Evolutionary conservation across 1,140 invertebrate species (phyloP).

Genomic region (Drosophila mojavensis): DNA sequence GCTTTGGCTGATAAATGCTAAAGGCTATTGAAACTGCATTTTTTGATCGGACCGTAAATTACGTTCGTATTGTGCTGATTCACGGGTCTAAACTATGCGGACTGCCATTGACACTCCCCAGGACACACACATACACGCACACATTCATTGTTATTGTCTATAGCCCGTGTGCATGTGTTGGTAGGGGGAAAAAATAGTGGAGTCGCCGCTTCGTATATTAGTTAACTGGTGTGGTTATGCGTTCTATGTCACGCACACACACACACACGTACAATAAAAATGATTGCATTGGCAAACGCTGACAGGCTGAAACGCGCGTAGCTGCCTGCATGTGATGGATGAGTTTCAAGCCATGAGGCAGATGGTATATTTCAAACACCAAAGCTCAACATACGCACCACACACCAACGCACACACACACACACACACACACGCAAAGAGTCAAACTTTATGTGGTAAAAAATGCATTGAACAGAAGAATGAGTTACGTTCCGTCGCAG

Average conservation of each 20-base stretch:
- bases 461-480: conserved; percentile 69
- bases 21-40: conserved; percentile 57
- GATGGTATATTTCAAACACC: conserved; percentile 80
- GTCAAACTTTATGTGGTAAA: conserved; percentile 59
- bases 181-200: conserved; percentile 6
- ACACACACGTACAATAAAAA: conserved; percentile 59
- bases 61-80: conserved; percentile 64
- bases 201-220: conserved; percentile 48
- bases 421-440: conserved; percentile 14
- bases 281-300: conserved; percentile 76
- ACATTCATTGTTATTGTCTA: conserved; percentile 50
- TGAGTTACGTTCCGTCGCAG: conserved; percentile 49
- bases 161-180: conserved; percentile 43
- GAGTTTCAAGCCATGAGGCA: conserved; percentile 73
- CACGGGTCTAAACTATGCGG: conserved; percentile 10
- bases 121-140: conserved; percentile 9
- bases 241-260: conserved; percentile 58
- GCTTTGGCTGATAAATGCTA: conserved; percentile 63
- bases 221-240: conserved; percentile 66
- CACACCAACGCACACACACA: conserved; percentile 14
- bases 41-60: conserved; percentile 55
- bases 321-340: conserved; percentile 77
- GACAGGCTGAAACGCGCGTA: conserved; percentile 50
- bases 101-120: conserved; percentile 28
- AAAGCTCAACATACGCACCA: conserved; percentile 55